phyloP scores from a whole-genome alignment of 2,888 invertebrate species.

The Hoplodrina blanda region DNA sequence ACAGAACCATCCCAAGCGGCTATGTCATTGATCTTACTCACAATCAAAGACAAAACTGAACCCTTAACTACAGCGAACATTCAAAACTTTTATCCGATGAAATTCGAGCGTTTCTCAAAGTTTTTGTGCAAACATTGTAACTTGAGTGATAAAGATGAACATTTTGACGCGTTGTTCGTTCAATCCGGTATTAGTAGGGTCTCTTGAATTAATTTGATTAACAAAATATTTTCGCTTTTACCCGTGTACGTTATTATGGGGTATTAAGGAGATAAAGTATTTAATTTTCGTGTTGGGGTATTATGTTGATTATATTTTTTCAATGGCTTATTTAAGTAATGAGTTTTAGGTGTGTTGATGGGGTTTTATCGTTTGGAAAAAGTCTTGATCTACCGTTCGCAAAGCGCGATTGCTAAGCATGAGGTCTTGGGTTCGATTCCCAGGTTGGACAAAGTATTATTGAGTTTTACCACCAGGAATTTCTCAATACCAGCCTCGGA shows the following conservation, averaged over 20 bases:
- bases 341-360: background rate
- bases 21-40: no score
- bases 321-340: background rate
- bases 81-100: constrained; percentile 38
- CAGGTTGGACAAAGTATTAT: no score
- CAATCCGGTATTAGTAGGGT: constrained; percentile 33
- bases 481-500: no score
- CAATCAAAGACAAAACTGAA: no score
- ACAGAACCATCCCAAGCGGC: no score
- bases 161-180: constrained; percentile 35
- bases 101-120: constrained; percentile 36
- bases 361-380: background rate
- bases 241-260: constrained; percentile 14
- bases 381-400: no score
- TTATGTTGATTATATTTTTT: constrained; percentile 1
- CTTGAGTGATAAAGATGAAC: constrained; percentile 39
- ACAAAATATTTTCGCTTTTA: constrained; percentile 47
- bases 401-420: no score
- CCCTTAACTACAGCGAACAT: constrained; percentile 16
- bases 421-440: no score
- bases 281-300: background rate
- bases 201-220: constrained; percentile 46
- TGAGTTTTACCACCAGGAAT: no score
- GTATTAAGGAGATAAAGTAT: constrained; percentile 17
- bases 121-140: constrained; percentile 52